Evolutionary conservation across 2,888 invertebrate genomes (phyloP), one percentile per base, ranked within the genome.

Genomic region (Acleris sparsana): DNA sequence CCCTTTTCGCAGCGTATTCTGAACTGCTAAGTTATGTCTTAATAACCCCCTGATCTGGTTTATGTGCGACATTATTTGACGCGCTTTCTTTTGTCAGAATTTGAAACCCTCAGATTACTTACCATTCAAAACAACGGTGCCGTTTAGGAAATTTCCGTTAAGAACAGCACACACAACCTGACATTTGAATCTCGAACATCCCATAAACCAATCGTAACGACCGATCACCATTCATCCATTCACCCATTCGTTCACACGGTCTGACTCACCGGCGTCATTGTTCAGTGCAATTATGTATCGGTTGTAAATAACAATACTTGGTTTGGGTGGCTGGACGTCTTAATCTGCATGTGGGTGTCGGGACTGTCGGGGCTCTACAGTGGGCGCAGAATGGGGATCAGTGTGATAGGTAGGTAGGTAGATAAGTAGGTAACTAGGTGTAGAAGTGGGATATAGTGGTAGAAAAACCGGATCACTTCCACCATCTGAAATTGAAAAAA

Each of bases 241-340:
- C 70, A 67, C 56, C 64, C 72, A 63, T 59, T 70, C 70, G 55
- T 69, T 71, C 69, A 66, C 67, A 66, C 72, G 66, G 59, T 62
- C 64, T 64, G 71, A 70, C 68, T 69, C 69, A 69, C 68, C 66
- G 62, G 20, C 55, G 57, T 59, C 63, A 71, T 71, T 68, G 68
- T 68, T 69, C 49, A 39, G 51, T 29, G 56, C 62, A 67, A 68
- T 44, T 64, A 63, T 57, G 53, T 70, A 63, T 63, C 67, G 69
- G 56, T 57, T 66, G 69, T 72, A 74, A 73, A 76, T 76, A 74
- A 77, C 61, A 71, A 72, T 72, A 71, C 73, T 71, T 66, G 71
- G 48, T 53, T 62, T 43, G 56, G 62, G 67, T 53, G 58, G 67
- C 33, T 59, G 62, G 61, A 73, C 71, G 70, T 71, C 76, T 77